Conservation (phyloP, 2,888 invertebrate species). For the Argyresthia albistria region DNA sequence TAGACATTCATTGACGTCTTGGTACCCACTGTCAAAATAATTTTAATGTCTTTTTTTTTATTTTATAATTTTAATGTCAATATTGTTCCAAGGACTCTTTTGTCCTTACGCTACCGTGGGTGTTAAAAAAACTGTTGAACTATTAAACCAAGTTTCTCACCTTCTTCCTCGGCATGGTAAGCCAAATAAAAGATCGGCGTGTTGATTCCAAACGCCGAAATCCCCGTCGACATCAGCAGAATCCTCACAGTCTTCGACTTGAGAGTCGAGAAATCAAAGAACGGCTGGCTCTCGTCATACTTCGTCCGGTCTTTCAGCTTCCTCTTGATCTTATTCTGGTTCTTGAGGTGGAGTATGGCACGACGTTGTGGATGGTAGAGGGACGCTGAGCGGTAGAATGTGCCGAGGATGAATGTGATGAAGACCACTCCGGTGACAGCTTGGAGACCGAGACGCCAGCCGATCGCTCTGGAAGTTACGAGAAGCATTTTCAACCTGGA, state of each 20-base stretch:
- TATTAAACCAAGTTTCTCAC: slow-evolving; percentile 24
- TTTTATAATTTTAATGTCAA: too few relatives aligned
- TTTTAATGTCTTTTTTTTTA: too few relatives aligned
- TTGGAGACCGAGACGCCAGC: slow-evolving; percentile 88
- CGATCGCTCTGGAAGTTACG: slow-evolving; percentile 75
- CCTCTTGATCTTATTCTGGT: slow-evolving; percentile 80
- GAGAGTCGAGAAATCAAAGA: slow-evolving; percentile 89
- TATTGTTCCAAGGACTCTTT: too few relatives aligned
- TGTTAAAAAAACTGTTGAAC: too few relatives aligned
- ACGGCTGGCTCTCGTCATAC: slow-evolving; percentile 83
- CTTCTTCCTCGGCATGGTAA: slow-evolving; percentile 84
- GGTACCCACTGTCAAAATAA: too few relatives aligned
- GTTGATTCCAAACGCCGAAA: slow-evolving; percentile 87
- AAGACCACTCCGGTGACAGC: slow-evolving; percentile 89
- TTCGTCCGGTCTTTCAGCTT: slow-evolving; percentile 87
- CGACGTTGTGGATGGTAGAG: slow-evolving; percentile 90
- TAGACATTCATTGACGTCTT: too few relatives aligned
- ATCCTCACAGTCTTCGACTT: slow-evolving; percentile 89
- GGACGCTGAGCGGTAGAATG: slow-evolving; percentile 90
- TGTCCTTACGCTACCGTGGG: too few relatives aligned
- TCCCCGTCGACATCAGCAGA: slow-evolving; percentile 83
- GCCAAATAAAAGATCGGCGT: slow-evolving; percentile 89
- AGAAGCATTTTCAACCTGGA: background rate
- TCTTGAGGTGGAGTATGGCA: slow-evolving; percentile 90
- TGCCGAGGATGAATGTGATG: slow-evolving; percentile 87